phyloP scores from a whole-genome alignment of 2,113 vertebrate genomes.

The Tragulus kanchil region DNA sequence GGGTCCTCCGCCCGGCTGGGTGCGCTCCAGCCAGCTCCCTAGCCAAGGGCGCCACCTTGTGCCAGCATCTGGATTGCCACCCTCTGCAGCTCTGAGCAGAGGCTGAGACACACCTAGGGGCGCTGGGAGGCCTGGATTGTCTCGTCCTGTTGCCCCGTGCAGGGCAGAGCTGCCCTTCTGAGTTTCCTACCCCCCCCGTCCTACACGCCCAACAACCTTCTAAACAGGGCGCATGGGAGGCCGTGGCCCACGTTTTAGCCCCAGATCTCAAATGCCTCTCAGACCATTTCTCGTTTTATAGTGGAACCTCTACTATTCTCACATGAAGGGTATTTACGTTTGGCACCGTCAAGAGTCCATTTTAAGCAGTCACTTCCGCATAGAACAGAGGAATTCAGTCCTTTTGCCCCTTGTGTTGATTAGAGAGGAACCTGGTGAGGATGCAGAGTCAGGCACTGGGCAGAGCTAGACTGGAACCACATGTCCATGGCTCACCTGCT shows the following conservation, averaged over 20 bases:
- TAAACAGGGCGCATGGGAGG: too few species aligned
- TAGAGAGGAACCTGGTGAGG: background rate
- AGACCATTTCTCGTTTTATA: rapidly evolving
- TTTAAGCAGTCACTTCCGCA: background rate
- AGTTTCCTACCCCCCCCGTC: too few species aligned
- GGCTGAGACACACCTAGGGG: rapidly evolving
- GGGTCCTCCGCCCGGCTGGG: rapidly evolving
- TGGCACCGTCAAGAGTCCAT: background rate
- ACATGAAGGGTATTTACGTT: background rate
- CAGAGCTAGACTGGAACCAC: rapidly evolving
- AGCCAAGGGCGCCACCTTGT: slow-evolving; percentile 67
- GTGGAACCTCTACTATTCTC: background rate
- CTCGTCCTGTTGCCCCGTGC: background rate
- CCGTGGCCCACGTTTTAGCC: background rate
- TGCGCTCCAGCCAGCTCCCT: background rate
- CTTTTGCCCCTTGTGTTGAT: background rate
- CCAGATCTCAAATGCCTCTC: background rate
- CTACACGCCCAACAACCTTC: too few species aligned
- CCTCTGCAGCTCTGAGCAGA: background rate
- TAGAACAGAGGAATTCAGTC: background rate
- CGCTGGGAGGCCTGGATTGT: background rate
- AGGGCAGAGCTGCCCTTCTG: background rate
- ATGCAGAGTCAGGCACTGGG: rapidly evolving
- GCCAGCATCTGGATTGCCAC: background rate
- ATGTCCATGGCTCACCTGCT: rapidly evolving